These are phyloP conservation scores for Caenorhabditis zanzibari DNA, from an alignment of 2,888 invertebrate species.

Conservation along the genomic window DNA sequence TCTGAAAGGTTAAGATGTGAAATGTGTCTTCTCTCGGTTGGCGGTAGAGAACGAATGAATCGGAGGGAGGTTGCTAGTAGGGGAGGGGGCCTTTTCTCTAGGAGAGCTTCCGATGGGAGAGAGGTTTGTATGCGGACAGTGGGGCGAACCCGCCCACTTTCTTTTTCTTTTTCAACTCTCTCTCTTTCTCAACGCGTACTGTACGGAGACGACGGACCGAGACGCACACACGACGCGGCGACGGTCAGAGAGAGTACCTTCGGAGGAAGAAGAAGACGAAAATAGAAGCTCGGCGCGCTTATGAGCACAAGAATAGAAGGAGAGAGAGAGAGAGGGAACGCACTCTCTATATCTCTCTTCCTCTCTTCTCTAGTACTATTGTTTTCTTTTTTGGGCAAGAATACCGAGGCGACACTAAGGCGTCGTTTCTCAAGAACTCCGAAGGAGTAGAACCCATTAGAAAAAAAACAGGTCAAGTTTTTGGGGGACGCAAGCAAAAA, in stretches of 20 bases:
- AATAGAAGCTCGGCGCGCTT: conserved; percentile 64
- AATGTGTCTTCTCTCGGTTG: conserved; percentile 54
- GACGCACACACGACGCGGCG: conserved; percentile 7
- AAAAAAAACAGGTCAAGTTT: conserved; percentile 35
- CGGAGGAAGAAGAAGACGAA: conserved; percentile 36
- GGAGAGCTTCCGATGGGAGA: conserved; percentile 58
- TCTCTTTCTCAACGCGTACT: conserved; percentile 27
- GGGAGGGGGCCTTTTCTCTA: conserved; percentile 29
- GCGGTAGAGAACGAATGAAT: conserved; percentile 54
- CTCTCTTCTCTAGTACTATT: conserved; percentile 58
- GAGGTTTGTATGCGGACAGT: conserved; percentile 56
- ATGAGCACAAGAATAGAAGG: conserved; percentile 64
- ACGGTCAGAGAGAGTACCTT: conserved; percentile 1
- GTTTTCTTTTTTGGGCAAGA: conserved; percentile 63
- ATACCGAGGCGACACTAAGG: conserved; percentile 36
- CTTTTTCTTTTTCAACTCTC: conserved; percentile 9
- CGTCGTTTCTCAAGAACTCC: conserved; percentile 19
- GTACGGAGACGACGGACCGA: conserved; percentile 40
- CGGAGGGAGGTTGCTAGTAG: conserved; percentile 18
- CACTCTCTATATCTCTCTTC: conserved; percentile 5
- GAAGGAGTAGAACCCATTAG: conserved; percentile 13
- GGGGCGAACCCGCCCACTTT: conserved; percentile 14
- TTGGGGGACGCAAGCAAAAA: conserved; percentile 1
- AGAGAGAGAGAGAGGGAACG: conserved; percentile 8
- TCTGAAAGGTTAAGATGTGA: conserved; percentile 28